Base-by-base conservation (phyloP, 2,113 vertebrate genomes). In the Eupsittula cactorum region DNA sequence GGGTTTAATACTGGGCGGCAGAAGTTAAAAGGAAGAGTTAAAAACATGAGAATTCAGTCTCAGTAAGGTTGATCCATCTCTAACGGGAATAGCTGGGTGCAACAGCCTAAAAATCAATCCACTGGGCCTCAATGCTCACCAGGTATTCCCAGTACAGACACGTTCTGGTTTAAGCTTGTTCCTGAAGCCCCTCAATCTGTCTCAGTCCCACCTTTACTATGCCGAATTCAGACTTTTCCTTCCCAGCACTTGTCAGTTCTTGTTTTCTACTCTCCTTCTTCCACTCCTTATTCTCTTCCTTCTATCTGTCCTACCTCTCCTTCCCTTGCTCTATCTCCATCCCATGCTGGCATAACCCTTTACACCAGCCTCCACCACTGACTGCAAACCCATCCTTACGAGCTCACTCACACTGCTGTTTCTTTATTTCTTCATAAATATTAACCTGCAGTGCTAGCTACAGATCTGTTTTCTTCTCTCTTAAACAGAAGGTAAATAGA, bases 321-420 rank as follows among this genome's bases (percentile, higher is more conserved):
- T 77, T n/a, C 6, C 2, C 52, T 25, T 20, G 23, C 62, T 37
- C 20, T 15, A 3, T 12, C 46, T 76, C 63, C 8, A 6, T 17
- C 39, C 63, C 4, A 1, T 7, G 7, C 19, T 29, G 28, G 33
- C 39, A 46, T 24, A 12, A 44, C 18, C 53, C 63, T 76, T 41
- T 41, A 24, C 29, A 41, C 20, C 70, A 65, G 42, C 42, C 47
- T 31, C 50, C 2, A 0, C 28, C 2, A 0, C 28, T 0, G 1
- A 11, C 1, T n/a, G 28, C 63, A 37, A 62, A 69, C 16, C 24
- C 16, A 2, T 31, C 53, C 6, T 47, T 35, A 63, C 10, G 16
- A 70, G 37, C 29, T 29, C 4, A 0, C 52, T 68, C 39, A 60
- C 10, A 4, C 23, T 28, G 39, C 19, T 6, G 42, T 52, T 68